phyloP scores from a whole-genome alignment of 2,113 vertebrate genomes.

The Rhombomys opimus region DNA sequence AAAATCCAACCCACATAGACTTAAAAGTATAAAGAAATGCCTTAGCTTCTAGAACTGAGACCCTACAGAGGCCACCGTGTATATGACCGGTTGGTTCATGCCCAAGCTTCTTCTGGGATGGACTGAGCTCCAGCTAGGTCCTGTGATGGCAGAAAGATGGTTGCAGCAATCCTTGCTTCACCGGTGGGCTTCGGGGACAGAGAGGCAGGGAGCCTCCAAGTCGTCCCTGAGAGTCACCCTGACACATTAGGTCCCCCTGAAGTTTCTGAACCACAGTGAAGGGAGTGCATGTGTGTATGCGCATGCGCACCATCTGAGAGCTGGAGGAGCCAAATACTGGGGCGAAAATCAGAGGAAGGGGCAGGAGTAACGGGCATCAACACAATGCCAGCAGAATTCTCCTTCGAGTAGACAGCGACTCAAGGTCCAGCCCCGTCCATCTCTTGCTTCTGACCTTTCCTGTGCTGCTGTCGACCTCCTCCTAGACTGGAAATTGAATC shows the following conservation, averaged over 20 bases:
- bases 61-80: not conserved
- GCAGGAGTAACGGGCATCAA: not conserved
- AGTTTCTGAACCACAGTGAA: not conserved
- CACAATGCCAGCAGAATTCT: fast-evolving
- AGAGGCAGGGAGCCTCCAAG: not conserved
- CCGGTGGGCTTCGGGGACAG: fast-evolving
- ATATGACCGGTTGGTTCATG: not conserved
- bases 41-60: not conserved
- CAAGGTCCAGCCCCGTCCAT: not conserved
- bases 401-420: too few species aligned
- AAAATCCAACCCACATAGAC: conserved; percentile 1
- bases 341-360: not conserved
- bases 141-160: not conserved
- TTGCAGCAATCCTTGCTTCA: not conserved
- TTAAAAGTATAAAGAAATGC: not conserved
- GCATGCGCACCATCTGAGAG: not conserved
- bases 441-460: not conserved
- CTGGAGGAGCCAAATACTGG: not conserved
- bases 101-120: not conserved
- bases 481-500: not conserved
- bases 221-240: not conserved
- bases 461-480: not conserved
- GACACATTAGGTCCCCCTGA: not conserved
- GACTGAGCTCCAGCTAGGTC: not conserved
- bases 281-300: fast-evolving